These are phyloP conservation scores for Ammospiza caudacuta DNA, from an alignment of 2,113 vertebrate genomes.

Conservation along the genomic window DNA sequence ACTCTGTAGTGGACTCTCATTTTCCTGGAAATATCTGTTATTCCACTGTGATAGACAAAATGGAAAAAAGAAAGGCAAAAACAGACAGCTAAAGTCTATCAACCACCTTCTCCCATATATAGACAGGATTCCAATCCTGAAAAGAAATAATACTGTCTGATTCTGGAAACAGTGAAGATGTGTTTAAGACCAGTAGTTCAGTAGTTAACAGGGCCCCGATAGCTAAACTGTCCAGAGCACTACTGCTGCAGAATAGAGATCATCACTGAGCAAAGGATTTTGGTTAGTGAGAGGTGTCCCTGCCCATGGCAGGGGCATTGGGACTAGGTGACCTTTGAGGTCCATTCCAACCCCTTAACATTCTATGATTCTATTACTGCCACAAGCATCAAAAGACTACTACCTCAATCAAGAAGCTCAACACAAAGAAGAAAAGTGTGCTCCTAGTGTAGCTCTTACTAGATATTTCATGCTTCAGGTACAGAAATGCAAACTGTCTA, in stretches of 20 bases:
- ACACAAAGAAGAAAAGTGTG: neutral
- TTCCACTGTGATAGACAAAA: neutral
- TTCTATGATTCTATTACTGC: neutral
- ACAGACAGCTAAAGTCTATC: neutral
- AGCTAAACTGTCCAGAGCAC: neutral
- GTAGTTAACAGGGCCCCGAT: neutral
- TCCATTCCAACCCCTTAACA: neutral
- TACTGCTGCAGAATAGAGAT: neutral
- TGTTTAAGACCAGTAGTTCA: neutral
- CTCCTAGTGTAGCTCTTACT: neutral
- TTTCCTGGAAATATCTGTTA: neutral
- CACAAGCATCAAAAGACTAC: neutral
- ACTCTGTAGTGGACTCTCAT: neutral
- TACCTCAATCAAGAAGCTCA: neutral
- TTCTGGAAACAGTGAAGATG: neutral
- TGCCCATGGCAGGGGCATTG: accelerated
- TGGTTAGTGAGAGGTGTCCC: neutral
- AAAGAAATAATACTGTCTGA: neutral
- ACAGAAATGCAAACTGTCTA: neutral
- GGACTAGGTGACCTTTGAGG: neutral
- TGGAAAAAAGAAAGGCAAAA: neutral
- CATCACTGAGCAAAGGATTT: neutral
- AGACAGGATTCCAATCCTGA: neutral
- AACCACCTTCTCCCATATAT: neutral
- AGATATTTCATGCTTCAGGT: neutral